phyloP scores from a whole-genome alignment of 2,797 vertebrate species.

The Buceros bicornis region DNA sequence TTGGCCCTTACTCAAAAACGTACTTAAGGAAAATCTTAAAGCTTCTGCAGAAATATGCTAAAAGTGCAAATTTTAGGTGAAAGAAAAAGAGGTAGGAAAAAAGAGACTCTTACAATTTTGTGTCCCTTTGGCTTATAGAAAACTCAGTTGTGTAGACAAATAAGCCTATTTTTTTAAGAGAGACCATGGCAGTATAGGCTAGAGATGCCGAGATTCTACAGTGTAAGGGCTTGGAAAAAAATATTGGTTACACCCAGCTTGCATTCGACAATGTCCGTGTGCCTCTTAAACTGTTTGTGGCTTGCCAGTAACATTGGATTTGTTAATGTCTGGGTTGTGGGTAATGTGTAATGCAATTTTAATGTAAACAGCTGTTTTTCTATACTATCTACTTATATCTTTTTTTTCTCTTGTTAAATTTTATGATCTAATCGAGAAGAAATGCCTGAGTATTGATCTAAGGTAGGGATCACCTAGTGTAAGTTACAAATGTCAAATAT shows the following conservation, averaged over 20 bases:
- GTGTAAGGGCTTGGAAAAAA: not conserved
- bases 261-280: not conserved
- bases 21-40: constrained; percentile 23
- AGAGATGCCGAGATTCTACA: not conserved
- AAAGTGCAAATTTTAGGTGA: not conserved
- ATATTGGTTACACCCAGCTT: not conserved
- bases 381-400: constrained; percentile 9
- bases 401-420: not conserved
- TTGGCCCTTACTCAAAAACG: constrained; percentile 31
- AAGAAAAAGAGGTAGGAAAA: not conserved
- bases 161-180: not conserved
- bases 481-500: not conserved
- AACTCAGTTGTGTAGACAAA: not conserved
- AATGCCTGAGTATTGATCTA: not conserved
- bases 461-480: not conserved
- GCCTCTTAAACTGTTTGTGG: not conserved
- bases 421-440: not conserved
- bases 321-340: not conserved
- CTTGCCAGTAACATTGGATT: not conserved
- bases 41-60: not conserved
- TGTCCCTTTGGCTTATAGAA: not conserved
- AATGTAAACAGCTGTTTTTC: not conserved
- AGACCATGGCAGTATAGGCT: not conserved
- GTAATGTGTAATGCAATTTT: not conserved
- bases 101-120: not conserved